Percentiles rank a stretch among this genome's conserved stretches.
phyloP scores from a whole-genome alignment of 2,113 vertebrate genomes.

The Labeo catla region DNA sequence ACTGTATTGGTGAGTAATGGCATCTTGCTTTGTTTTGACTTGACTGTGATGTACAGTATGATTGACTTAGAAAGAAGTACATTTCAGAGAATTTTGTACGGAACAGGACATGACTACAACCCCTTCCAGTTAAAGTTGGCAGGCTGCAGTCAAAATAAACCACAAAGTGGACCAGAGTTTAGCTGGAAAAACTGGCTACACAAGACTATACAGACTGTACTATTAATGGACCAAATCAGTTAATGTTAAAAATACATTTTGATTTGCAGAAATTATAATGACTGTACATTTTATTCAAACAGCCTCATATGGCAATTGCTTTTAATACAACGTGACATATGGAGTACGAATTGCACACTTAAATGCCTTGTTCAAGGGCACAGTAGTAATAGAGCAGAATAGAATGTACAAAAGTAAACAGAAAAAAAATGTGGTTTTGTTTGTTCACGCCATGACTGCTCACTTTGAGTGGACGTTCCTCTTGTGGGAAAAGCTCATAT shows the following conservation, averaged over 20 bases:
- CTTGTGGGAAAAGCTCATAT: constrained; percentile 58
- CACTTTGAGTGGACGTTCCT: constrained; percentile 71
- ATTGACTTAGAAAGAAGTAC: not conserved
- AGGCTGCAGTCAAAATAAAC: too few species aligned
- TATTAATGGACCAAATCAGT: not conserved
- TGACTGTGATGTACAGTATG: not conserved
- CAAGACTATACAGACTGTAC: not conserved
- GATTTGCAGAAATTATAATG: not conserved
- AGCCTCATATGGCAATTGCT: not conserved
- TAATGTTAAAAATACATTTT: not conserved
- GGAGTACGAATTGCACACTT: not conserved
- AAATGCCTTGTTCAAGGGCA: not conserved
- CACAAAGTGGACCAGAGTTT: not conserved
- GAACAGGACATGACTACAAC: not conserved
- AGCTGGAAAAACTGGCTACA: not conserved
- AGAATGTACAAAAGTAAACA: not conserved
- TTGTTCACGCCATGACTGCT: constrained; percentile 57
- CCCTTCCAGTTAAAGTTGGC: not conserved
- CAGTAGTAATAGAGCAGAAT: not conserved
- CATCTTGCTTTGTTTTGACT: not conserved
- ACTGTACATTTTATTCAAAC: not conserved
- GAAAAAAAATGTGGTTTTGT: not conserved
- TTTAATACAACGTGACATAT: not conserved
- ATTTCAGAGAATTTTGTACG: not conserved
- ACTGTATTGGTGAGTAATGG: not conserved